Conservation (phyloP, 2,797 vertebrate species). For the Poecilia velifera region DNA sequence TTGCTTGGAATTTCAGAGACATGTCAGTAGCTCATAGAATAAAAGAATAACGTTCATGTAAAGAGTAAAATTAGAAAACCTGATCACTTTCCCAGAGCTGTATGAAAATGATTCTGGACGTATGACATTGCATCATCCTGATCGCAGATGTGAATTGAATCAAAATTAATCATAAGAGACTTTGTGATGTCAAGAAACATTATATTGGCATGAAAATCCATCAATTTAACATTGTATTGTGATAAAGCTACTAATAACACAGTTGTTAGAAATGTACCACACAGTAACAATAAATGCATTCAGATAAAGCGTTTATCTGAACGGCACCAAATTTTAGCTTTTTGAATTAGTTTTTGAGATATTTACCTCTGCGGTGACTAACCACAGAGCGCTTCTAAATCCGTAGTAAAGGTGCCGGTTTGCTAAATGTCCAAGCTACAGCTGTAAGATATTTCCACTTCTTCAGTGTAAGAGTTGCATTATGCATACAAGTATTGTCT, state of each 20-base stretch:
- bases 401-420: neutral
- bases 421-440: neutral
- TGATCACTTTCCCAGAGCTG: too few relatives aligned
- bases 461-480: neutral
- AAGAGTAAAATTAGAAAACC: too few relatives aligned
- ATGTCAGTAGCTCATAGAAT: too few relatives aligned
- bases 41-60: too few relatives aligned
- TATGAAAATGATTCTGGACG: too few relatives aligned
- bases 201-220: too few relatives aligned
- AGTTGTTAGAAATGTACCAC: neutral
- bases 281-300: neutral
- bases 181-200: too few relatives aligned
- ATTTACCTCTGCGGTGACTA: neutral
- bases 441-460: neutral
- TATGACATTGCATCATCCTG: too few relatives aligned
- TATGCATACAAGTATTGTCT: neutral
- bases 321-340: neutral
- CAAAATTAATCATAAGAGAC: too few relatives aligned
- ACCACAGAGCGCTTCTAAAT: neutral
- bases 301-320: neutral
- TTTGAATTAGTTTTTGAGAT: neutral
- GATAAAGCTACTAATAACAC: neutral
- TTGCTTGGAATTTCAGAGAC: too few relatives aligned
- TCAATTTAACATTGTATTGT: too few relatives aligned
- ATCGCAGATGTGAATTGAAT: too few relatives aligned